Base-by-base conservation (phyloP, 2,888 invertebrate species). In the Leptopilina syphax region DNA sequence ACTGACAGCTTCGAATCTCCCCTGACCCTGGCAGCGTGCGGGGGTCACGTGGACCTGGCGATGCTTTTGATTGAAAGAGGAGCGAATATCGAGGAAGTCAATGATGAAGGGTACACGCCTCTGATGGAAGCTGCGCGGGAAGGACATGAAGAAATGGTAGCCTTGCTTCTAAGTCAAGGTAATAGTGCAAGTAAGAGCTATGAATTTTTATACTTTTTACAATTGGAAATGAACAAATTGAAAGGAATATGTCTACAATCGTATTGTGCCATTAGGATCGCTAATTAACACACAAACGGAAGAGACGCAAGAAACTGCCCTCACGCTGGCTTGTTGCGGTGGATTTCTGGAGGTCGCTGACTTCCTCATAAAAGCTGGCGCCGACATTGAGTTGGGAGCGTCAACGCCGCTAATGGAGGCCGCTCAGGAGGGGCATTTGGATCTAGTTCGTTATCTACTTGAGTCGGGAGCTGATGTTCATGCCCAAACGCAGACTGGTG, bases 1-100 rank as follows among this genome's bases (percentile, higher is more conserved):
- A 98, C 98, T 76, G 99, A 99, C 93, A 98, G 99, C 92, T 99
- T 99, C 93, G 99, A 99, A 93, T 99, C 99, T 8, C 99, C 99
- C 34, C 94, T 99, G 85, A 99, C 99, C 50, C 93, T 99, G 86
- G 99, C 99, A 77, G 99, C 99, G 70, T 99, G 99, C 93, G 99
- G 99, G 82, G 99, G 99, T 9, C 99, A 99, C 92, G 98, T 98
- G 77, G 99, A 99, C 91, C 94, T 99, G 88, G 99, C 99, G 5
- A 96, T 98, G 94, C 93, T 99, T 87, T 94, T 99, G 83, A 96
- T 99, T 85, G 99, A 99, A 92, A 95, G 98, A 80, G 99, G 99
- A 83, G 99, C 99, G 81, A 98, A 98, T 93, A 97, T 99, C 89
- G 99, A 99, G 93, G 99, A 99, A 93, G 98, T 98, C 80, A 99